Percentiles rank a stretch among this genome's conserved stretches.
These are phyloP conservation scores for Distichodus sexfasciatus DNA, from an alignment of 2,797 vertebrate genomes.

Conservation along the genomic window DNA sequence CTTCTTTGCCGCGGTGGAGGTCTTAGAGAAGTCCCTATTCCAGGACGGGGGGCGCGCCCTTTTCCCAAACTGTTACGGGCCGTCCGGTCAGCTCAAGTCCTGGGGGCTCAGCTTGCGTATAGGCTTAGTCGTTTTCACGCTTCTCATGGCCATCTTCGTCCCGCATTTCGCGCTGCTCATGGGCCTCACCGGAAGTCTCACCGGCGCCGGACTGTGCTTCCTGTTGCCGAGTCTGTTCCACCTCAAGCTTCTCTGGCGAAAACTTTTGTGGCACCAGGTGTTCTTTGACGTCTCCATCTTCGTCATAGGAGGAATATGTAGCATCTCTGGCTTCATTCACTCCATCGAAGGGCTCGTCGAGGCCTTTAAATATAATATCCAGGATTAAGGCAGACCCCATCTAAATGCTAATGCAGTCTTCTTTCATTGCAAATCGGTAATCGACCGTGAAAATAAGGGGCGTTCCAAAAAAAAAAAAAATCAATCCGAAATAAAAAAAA, in stretches of 20 bases:
- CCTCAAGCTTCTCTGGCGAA: constrained; percentile 90
- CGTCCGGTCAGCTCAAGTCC: constrained; percentile 81
- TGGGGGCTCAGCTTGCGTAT: constrained; percentile 89
- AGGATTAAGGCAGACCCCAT: constrained; percentile 82
- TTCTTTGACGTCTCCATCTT: constrained; percentile 96
- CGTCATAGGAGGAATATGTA: constrained; percentile 91
- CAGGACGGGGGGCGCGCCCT: constrained; percentile 82
- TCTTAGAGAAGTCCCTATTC: constrained; percentile 90
- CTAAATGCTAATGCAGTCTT: background rate
- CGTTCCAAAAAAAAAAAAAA: no score
- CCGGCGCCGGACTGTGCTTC: constrained; percentile 90
- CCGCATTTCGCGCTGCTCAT: constrained; percentile 93
- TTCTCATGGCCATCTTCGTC: constrained; percentile 93
- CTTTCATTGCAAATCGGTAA: background rate
- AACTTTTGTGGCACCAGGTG: constrained; percentile 92
- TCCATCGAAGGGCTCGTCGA: constrained; percentile 94
- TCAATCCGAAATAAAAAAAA: background rate
- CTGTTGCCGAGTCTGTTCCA: constrained; percentile 92
- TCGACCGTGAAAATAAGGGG: no score
- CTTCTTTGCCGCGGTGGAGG: constrained; percentile 92
- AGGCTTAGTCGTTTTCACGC: constrained; percentile 85
- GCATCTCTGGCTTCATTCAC: constrained; percentile 90
- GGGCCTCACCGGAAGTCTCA: constrained; percentile 93
- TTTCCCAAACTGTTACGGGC: constrained; percentile 88
- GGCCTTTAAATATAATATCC: constrained; percentile 82